These are phyloP conservation scores for Heliconius hermathena DNA, from an alignment of 1,140 invertebrate genomes.

Conservation along the genomic window DNA sequence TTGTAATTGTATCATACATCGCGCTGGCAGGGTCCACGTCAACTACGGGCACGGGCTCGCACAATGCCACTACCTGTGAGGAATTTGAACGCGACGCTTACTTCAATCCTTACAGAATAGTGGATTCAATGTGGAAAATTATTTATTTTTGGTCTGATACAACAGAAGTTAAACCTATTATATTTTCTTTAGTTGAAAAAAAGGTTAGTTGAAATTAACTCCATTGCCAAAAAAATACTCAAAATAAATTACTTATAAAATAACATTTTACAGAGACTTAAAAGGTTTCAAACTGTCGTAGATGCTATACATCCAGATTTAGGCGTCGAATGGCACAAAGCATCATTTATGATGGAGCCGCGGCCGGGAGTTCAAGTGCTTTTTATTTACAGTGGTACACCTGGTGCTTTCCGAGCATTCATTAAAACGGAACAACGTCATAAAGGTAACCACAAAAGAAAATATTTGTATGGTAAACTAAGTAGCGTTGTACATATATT, in stretches of 20 bases:
- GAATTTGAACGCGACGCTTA: conserved; percentile 59
- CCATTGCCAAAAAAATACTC: background rate
- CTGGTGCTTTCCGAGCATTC: conserved; percentile 60
- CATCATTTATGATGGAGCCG: conserved; percentile 59
- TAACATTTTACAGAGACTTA: conserved; percentile 47
- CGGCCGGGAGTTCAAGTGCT: conserved; percentile 54
- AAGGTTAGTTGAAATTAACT: conserved; percentile 42
- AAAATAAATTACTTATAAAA: background rate
- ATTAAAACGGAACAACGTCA: conserved; percentile 51
- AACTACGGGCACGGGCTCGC: conserved; percentile 12
- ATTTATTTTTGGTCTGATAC: conserved; percentile 68
- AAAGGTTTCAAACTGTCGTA: conserved; percentile 49
- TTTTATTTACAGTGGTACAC: conserved; percentile 51
- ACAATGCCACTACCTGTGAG: conserved; percentile 59
- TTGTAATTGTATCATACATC: conserved; percentile 54
- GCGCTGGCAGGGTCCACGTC: conserved; percentile 29
- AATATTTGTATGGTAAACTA: background rate
- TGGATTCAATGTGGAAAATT: conserved; percentile 70
- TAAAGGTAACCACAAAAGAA: conserved; percentile 39
- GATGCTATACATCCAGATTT: conserved; percentile 48
- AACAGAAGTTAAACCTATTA: conserved; percentile 58
- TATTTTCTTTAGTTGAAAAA: conserved; percentile 59
- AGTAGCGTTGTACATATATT: background rate
- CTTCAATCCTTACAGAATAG: conserved; percentile 55
- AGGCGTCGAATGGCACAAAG: conserved; percentile 54